Conservation (phyloP, 2,113 vertebrate species). For the Mesoclemmys tuberculata region DNA sequence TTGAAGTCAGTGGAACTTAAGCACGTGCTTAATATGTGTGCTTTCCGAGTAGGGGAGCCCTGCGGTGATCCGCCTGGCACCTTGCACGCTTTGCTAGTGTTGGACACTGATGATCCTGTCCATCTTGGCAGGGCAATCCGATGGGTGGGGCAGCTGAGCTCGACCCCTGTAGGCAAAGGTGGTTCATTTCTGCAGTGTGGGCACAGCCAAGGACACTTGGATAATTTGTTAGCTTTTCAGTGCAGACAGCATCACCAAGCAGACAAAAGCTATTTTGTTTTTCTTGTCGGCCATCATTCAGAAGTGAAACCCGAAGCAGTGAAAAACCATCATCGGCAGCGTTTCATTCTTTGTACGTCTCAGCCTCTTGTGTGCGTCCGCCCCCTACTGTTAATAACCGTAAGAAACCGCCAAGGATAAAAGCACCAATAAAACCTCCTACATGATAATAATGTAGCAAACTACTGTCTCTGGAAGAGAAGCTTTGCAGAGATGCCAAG, state of each 20-base stretch:
- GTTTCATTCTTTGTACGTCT: conserved; percentile 53
- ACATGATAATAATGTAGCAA: conserved; percentile 29
- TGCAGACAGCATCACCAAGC: background rate
- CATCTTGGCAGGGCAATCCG: background rate
- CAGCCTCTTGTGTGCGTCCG: conserved; percentile 41
- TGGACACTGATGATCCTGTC: background rate
- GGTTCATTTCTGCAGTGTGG: background rate
- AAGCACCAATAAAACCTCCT: conserved; percentile 76
- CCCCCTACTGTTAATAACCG: conserved; percentile 49
- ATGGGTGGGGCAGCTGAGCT: too few species aligned
- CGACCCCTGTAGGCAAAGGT: background rate
- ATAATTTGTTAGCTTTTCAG: background rate
- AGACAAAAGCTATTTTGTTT: background rate
- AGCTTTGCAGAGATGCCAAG: conserved; percentile 38
- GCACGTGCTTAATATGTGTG: background rate
- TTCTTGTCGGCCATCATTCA: conserved; percentile 23
- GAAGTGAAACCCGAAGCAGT: conserved; percentile 52
- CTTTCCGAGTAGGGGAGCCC: background rate
- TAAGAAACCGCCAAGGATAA: conserved; percentile 72
- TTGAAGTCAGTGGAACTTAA: background rate
- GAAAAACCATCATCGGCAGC: conserved; percentile 50
- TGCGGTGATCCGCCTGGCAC: background rate
- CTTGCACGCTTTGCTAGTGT: background rate
- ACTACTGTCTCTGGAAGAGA: conserved; percentile 31
- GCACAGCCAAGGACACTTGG: background rate